Evolutionary conservation across 2,113 vertebrate genomes (phyloP).

Genomic region (Corythaixoides concolor): DNA sequence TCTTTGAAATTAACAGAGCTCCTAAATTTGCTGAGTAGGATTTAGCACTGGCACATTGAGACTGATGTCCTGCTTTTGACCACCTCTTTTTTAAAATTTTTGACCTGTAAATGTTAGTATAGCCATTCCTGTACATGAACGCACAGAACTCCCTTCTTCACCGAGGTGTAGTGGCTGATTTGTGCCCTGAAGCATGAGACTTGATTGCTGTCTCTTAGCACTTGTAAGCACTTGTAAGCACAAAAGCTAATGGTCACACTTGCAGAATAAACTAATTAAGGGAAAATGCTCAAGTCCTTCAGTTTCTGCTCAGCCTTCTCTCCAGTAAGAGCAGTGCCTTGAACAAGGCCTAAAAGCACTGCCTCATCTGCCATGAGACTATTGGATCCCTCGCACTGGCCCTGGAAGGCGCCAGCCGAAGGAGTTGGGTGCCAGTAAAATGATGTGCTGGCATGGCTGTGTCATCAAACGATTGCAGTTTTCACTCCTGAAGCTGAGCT

Average conservation of each 20-base stretch:
- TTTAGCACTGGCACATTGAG: background rate
- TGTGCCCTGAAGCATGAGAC: conserved; percentile 25
- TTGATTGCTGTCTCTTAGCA: conserved; percentile 61
- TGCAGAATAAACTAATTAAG: conserved; percentile 68
- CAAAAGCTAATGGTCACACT: conserved; percentile 67
- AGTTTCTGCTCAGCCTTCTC: background rate
- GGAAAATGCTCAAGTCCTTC: conserved; percentile 11
- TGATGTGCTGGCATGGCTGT: no score
- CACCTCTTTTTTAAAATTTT: background rate
- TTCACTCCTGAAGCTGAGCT: background rate
- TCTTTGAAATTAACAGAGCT: background rate
- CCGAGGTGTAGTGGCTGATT: background rate
- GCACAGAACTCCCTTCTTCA: background rate
- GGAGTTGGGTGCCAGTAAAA: background rate
- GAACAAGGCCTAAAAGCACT: background rate
- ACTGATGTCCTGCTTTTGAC: background rate
- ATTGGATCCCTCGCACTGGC: background rate
- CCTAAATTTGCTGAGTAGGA: background rate
- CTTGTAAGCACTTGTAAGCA: conserved; percentile 51
- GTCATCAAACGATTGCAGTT: background rate
- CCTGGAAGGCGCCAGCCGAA: background rate
- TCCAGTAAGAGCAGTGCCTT: background rate
- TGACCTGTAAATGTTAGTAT: background rate
- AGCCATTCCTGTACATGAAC: background rate
- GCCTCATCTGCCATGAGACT: background rate